These are phyloP conservation scores for Crenuchus spilurus DNA, from an alignment of 2,797 vertebrate species.

Conservation along the genomic window DNA sequence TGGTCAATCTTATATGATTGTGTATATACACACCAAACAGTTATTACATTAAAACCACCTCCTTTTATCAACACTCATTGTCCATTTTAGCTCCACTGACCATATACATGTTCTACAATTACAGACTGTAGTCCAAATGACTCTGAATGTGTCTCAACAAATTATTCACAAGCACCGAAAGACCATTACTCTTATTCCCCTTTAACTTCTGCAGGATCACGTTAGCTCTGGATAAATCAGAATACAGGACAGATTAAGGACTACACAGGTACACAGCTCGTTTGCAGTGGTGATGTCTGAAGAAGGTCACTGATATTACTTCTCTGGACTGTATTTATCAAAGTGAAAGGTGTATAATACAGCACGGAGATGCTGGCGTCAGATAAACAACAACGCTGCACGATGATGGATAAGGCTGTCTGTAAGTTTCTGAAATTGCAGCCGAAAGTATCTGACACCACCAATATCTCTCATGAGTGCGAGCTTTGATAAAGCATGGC, in stretches of 20 bases:
- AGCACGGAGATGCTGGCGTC: slow-evolving; percentile 46
- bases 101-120: too few species aligned
- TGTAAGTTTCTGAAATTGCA: slow-evolving; percentile 54
- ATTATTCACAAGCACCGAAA: too few species aligned
- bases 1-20: too few species aligned
- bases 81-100: too few species aligned
- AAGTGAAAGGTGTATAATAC: slow-evolving; percentile 73
- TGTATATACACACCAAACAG: too few species aligned
- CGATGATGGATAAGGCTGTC: slow-evolving; percentile 70
- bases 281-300: slow-evolving; percentile 2
- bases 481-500: slow-evolving; percentile 47
- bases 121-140: too few species aligned
- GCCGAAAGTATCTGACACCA: slow-evolving; percentile 42
- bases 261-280: not conserved
- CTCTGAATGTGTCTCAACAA: too few species aligned
- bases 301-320: slow-evolving; percentile 14
- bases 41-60: too few species aligned
- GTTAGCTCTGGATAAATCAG: not conserved
- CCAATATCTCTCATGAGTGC: slow-evolving; percentile 44
- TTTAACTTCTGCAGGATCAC: too few species aligned
- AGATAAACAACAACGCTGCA: slow-evolving; percentile 23
- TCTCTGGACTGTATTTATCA: slow-evolving; percentile 66
- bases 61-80: too few species aligned
- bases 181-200: too few species aligned
- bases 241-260: not conserved